Base-by-base conservation (phyloP, 2,797 vertebrate genomes). In the Calcarius lapponicus region DNA sequence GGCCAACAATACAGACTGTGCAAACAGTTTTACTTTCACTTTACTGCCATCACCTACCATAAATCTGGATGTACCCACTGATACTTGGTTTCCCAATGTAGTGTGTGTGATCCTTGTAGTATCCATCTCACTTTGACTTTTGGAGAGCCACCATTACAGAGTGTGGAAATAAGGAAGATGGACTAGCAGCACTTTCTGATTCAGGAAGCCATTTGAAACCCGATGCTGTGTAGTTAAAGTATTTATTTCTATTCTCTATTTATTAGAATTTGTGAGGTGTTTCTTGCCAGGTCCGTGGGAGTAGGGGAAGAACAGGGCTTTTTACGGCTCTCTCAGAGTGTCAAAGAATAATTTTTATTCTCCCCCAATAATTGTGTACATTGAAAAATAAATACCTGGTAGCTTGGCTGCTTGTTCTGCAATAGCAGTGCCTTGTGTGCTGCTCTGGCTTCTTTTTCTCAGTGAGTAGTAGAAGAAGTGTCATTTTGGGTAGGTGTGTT, bases 101-200 rank as follows among this genome's bases (percentile, higher is more conserved):
- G 85, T 29, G 48, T 36, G 90, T 96, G 60, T 21, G 50, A 86
- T 91, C 29, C 87, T 86, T 22, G 61, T 7, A 34, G 73, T 69
- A 97, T 97, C 90, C 34, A 83, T 97, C 94, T 97, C 86, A 92
- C 95, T 97, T 96, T 80, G 81, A 24, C 83, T 98, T 95, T 57
- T 92, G 93, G 93, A 94, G 89, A 93, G 93, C 73, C 82, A 91
- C 76, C 94, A 86, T 96, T 86, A 82, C 48, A 42, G 91, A 80
- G 53, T 73, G 57, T 71, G 38, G 92, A 97, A 95, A 92, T 96
- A 97, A 97, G 69, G 36, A 93, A 97, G 93, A 97, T 5, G 10
- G 92, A 97, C 11, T 51, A 96, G 85, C 80, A 92, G 66, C 93
- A 95, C 83, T 96, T 96, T 87, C 96, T 5, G 51, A 97, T 96